Conservation (phyloP, 92 coral and sea anemone species). For the Phenganax subtilis region DNA sequence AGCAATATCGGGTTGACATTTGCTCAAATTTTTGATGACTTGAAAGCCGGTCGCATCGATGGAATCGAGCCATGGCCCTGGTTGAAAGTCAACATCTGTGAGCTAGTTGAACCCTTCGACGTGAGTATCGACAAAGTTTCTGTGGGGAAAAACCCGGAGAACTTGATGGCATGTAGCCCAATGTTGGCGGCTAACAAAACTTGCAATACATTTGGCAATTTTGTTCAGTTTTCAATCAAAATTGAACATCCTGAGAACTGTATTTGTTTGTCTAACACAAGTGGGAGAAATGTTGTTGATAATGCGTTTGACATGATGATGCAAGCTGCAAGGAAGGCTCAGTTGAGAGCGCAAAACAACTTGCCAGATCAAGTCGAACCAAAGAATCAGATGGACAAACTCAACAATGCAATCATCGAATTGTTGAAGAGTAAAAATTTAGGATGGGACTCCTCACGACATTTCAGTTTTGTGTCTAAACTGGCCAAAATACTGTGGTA, state of each 20-base stretch:
- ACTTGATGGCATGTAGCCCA: slow-evolving; percentile 30
- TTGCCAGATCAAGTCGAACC: slow-evolving; percentile 16
- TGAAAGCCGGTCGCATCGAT: background rate
- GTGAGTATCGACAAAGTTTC: slow-evolving; percentile 25
- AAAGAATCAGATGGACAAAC: slow-evolving; percentile 25
- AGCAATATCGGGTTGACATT: background rate
- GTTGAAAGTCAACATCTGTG: background rate
- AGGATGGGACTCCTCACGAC: slow-evolving; percentile 32
- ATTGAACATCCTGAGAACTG: slow-evolving; percentile 34
- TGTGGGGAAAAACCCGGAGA: slow-evolving; percentile 25
- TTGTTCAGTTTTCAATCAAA: slow-evolving; percentile 35
- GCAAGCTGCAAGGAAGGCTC: slow-evolving; percentile 1
- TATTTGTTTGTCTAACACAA: slow-evolving; percentile 2
- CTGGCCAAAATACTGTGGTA: slow-evolving; percentile 9
- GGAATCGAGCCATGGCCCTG: background rate
- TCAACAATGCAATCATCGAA: slow-evolving; percentile 8
- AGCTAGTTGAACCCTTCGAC: slow-evolving; percentile 26
- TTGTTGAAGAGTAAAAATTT: slow-evolving; percentile 23
- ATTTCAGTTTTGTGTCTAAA: slow-evolving; percentile 25
- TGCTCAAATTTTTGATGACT: background rate
- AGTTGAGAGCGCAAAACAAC: background rate
- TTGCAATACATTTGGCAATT: slow-evolving; percentile 26
- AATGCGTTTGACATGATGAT: background rate
- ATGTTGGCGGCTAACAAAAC: slow-evolving; percentile 35
- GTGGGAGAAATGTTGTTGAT: background rate